Evolutionary conservation across 2,797 vertebrate species (phyloP).

Genomic region (Takifugu ocellatus): DNA sequence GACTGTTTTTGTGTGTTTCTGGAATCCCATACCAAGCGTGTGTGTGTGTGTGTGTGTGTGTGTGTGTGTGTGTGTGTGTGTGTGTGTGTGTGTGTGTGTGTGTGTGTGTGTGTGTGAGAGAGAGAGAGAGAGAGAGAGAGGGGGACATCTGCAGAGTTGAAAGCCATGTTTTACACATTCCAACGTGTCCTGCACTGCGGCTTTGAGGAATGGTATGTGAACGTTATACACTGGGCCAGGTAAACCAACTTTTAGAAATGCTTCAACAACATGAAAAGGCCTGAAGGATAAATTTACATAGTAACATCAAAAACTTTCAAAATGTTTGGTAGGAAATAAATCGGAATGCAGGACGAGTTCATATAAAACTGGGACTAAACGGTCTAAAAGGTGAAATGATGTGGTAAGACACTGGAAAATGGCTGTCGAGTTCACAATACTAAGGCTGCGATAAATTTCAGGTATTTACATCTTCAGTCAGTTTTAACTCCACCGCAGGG

Average conservation of each 20-base stretch:
- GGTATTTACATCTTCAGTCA: too few relatives aligned
- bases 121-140: too few relatives aligned
- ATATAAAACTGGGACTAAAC: neutral
- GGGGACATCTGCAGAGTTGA: constrained; percentile 77
- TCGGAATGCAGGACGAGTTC: neutral
- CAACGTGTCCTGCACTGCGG: constrained; percentile 55
- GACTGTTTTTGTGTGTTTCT: constrained; percentile 34
- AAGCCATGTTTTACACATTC: constrained; percentile 67
- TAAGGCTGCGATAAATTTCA: too few relatives aligned
- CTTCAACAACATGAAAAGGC: too few relatives aligned
- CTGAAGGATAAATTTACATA: too few relatives aligned
- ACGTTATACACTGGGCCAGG: constrained; percentile 28
- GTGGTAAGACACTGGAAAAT: constrained; percentile 4
- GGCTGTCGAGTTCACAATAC: neutral
- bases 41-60: constrained; percentile 20
- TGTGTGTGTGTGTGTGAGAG: constrained; percentile 44
- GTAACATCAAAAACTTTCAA: constrained; percentile 10
- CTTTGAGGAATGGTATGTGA: constrained; percentile 57
- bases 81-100: constrained; percentile 20
- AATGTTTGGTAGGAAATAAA: constrained; percentile 5
- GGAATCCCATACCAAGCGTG: constrained; percentile 40
- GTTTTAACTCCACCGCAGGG: neutral
- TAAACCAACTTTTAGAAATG: constrained; percentile 17
- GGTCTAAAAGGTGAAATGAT: neutral
- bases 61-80: constrained; percentile 40